Evolutionary conservation across 2,113 vertebrate species (phyloP).

Genomic region (Prunella himalayana): DNA sequence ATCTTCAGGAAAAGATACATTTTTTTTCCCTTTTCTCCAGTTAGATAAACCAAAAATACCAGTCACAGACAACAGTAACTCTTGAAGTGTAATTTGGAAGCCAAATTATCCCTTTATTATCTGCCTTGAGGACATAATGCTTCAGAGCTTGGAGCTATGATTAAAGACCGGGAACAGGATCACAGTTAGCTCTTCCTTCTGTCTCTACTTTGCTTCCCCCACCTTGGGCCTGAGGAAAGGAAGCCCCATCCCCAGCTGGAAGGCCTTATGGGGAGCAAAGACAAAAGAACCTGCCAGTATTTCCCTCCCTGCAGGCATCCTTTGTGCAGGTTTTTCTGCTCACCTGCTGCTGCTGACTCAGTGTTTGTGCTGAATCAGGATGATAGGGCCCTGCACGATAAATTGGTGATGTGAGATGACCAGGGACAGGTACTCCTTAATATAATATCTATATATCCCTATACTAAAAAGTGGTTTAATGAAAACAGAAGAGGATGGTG

Average conservation of each 20-base stretch:
- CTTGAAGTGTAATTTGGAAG: neutral
- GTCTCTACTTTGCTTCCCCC: neutral
- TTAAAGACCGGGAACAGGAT: neutral
- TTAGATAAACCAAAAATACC: neutral
- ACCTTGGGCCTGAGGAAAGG: neutral
- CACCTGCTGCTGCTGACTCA: neutral
- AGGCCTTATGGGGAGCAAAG: neutral
- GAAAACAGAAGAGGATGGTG: neutral
- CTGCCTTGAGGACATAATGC: neutral
- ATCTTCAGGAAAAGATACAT: neutral
- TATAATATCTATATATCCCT: neutral
- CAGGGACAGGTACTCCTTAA: neutral
- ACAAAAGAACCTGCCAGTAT: neutral
- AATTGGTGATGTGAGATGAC: neutral
- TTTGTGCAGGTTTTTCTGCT: neutral
- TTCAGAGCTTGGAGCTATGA: neutral
- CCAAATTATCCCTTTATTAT: neutral
- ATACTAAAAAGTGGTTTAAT: neutral
- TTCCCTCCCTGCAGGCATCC: neutral
- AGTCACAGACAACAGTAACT: neutral
- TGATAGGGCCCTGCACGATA: fast-evolving
- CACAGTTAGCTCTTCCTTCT: neutral
- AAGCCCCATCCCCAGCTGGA: neutral
- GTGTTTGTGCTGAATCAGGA: neutral
- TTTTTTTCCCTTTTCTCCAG: neutral